phyloP scores from a whole-genome alignment of 2,113 vertebrate species.

The Bufo bufo region DNA sequence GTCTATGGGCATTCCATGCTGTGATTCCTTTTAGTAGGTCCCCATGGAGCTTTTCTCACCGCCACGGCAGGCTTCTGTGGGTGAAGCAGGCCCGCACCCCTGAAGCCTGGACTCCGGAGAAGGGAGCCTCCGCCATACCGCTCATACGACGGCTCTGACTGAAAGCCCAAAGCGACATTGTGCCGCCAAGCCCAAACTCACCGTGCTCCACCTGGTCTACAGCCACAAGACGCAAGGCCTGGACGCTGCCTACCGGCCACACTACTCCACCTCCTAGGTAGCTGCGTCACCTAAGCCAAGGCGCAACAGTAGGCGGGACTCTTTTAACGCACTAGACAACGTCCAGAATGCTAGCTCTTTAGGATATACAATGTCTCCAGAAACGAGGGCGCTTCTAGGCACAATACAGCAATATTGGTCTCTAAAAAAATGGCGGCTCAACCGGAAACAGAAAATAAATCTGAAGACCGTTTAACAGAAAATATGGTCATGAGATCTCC shows the following conservation, averaged over 20 bases:
- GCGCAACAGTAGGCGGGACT: background rate
- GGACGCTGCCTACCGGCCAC: constrained; percentile 11
- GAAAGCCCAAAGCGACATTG: too few species aligned
- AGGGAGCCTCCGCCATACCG: too few species aligned
- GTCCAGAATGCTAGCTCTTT: background rate
- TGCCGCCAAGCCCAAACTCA: background rate
- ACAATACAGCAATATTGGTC: background rate
- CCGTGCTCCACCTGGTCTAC: background rate
- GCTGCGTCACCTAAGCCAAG: constrained; percentile 27
- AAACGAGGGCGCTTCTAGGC: background rate
- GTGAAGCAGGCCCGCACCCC: too few species aligned
- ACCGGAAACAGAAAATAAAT: background rate
- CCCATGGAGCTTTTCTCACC: too few species aligned
- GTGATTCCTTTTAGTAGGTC: too few species aligned
- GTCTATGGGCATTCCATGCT: too few species aligned
- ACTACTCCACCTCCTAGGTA: constrained; percentile 27
- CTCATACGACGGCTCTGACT: too few species aligned
- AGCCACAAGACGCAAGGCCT: background rate
- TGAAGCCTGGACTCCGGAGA: too few species aligned
- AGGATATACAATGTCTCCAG: background rate
- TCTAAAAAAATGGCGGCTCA: constrained; percentile 7
- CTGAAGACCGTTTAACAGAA: background rate
- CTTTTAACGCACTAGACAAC: background rate
- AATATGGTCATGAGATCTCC: too few species aligned
- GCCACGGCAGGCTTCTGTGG: too few species aligned